These are phyloP conservation scores for Otolemur crassicaudatus DNA, from an alignment of 2,797 vertebrate species.

Conservation along the genomic window DNA sequence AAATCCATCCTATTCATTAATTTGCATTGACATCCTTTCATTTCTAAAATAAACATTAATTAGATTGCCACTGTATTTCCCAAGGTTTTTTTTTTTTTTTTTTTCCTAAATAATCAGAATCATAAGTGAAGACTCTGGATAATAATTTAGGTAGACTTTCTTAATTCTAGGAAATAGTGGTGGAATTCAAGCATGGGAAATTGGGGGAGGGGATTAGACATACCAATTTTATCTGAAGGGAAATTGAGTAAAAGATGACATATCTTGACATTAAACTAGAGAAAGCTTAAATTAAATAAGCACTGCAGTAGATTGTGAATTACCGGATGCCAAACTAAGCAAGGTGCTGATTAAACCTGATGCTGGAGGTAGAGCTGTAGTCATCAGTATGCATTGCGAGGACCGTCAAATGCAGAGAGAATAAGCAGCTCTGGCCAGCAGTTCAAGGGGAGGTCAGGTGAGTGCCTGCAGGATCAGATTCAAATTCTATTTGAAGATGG, in stretches of 20 bases:
- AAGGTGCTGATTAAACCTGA: neutral
- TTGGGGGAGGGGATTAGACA: neutral
- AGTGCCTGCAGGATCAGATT: slow-evolving; percentile 77
- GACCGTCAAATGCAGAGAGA: neutral
- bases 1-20: neutral
- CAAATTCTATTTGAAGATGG: slow-evolving; percentile 77
- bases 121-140: neutral
- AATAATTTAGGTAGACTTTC: neutral
- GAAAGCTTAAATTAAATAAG: slow-evolving; percentile 14
- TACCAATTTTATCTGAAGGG: neutral
- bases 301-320: neutral
- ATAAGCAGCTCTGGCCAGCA: neutral
- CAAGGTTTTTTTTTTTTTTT: neutral
- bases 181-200: neutral
- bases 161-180: neutral
- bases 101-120: neutral
- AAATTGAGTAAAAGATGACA: neutral
- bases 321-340: neutral
- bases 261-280: neutral
- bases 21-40: neutral
- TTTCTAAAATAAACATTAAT: neutral
- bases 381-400: neutral
- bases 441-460: slow-evolving; percentile 79
- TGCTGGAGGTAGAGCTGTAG: neutral
- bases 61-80: neutral